These are phyloP conservation scores for Cantharis nigra DNA, from an alignment of 2,888 invertebrate species.

Conservation along the genomic window DNA sequence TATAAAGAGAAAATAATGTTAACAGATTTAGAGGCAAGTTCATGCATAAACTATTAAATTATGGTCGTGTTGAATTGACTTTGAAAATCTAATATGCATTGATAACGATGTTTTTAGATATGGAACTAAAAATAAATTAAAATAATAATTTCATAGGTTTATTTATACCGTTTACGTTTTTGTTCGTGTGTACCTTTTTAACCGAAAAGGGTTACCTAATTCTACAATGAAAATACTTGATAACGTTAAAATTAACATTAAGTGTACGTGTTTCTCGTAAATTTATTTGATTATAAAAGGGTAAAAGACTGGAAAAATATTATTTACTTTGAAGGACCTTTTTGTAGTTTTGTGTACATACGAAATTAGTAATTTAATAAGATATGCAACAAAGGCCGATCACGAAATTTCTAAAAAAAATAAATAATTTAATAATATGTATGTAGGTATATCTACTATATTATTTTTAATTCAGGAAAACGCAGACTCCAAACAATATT, in stretches of 20 bases:
- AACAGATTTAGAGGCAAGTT: slow-evolving; percentile 9
- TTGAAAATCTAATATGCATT: not conserved
- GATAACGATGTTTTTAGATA: not conserved
- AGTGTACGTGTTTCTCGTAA: not conserved
- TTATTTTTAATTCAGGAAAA: no score
- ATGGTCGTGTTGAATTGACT: not conserved
- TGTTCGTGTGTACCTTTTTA: not conserved
- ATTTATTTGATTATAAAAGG: not conserved
- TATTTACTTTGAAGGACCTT: not conserved
- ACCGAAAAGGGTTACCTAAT: not conserved
- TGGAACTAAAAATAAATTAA: not conserved
- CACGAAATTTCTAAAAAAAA: not conserved
- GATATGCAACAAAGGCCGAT: not conserved
- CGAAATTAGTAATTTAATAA: not conserved
- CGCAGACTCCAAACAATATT: not conserved
- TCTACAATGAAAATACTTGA: not conserved
- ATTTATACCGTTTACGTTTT: not conserved
- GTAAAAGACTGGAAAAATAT: not conserved
- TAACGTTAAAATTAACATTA: not conserved
- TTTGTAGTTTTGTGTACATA: not conserved
- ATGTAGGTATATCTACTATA: no score
- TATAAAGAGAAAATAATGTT: slow-evolving; percentile 13
- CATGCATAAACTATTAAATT: slow-evolving; percentile 2
- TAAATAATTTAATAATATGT: not conserved
- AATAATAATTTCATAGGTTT: not conserved